These are phyloP conservation scores for Percopsis transmontana DNA, from an alignment of 2,113 vertebrate species.

Conservation along the genomic window DNA sequence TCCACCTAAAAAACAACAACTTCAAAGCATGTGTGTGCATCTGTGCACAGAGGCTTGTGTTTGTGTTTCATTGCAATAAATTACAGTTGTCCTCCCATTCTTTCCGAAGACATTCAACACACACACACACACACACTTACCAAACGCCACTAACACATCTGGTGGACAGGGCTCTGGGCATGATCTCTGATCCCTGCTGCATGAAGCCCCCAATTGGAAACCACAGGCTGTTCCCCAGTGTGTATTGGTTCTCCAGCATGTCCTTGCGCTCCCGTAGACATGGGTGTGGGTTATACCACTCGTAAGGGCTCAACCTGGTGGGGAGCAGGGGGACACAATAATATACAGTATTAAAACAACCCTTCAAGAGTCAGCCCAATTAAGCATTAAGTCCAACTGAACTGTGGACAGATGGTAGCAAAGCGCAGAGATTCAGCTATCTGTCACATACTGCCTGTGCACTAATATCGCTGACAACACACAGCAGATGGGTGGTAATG, in stretches of 20 bases:
- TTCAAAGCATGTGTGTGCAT: too few species aligned
- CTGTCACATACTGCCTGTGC: background rate
- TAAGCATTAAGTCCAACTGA: constrained; percentile 35
- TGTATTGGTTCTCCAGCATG: constrained; percentile 94
- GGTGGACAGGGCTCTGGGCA: constrained; percentile 91
- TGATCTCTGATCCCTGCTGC: constrained; percentile 95
- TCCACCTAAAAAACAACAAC: too few species aligned
- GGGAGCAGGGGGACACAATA: background rate
- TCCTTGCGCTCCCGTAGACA: constrained; percentile 86
- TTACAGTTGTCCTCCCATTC: too few species aligned
- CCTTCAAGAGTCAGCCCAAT: constrained; percentile 10
- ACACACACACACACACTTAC: constrained; percentile 73
- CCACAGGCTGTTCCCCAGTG: constrained; percentile 93
- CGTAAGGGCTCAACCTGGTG: constrained; percentile 89
- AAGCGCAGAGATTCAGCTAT: constrained; percentile 17
- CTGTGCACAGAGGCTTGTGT: too few species aligned
- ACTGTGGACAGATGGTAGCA: constrained; percentile 26
- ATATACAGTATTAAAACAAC: background rate
- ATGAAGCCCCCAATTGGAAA: constrained; percentile 96
- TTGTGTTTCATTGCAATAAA: too few species aligned
- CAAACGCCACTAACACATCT: constrained; percentile 95
- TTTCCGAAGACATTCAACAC: background rate
- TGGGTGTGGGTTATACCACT: constrained; percentile 95
- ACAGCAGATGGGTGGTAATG: constrained; percentile 42
- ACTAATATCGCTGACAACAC: background rate